Conservation (phyloP, 2,888 invertebrate species). For the Petrophora chlorosata region DNA sequence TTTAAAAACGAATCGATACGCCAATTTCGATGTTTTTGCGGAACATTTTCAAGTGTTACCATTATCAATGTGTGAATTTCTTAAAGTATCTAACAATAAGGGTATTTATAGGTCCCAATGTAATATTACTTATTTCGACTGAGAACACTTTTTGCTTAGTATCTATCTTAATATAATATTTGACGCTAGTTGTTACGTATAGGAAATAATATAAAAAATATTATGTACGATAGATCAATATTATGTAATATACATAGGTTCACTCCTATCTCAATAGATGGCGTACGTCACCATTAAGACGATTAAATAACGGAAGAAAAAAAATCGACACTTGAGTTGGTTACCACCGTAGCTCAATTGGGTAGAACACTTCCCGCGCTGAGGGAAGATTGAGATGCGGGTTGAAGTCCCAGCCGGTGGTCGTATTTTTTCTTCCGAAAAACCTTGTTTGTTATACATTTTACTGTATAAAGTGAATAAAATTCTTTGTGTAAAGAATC, state of each 20-base stretch:
- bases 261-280: background rate
- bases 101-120: conserved; percentile 41
- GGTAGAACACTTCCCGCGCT: too few species aligned
- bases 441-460: too few species aligned
- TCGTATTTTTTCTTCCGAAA: too few species aligned
- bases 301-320: too few species aligned
- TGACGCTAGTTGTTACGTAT: conserved; percentile 16
- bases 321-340: too few species aligned
- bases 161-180: conserved; percentile 26
- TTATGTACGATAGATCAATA: background rate
- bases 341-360: too few species aligned
- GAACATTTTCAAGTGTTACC: background rate
- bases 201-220: conserved; percentile 11
- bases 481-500: too few species aligned
- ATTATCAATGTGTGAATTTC: background rate
- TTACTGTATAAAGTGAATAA: too few species aligned
- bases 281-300: too few species aligned
- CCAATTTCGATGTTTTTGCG: background rate
- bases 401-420: too few species aligned
- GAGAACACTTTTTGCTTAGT: conserved; percentile 28
- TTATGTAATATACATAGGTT: background rate
- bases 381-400: too few species aligned
- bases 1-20: background rate
- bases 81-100: conserved; percentile 17
- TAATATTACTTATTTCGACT: conserved; percentile 15